phyloP scores from a whole-genome alignment of 2,797 vertebrate species.

The Dipus sagitta region DNA sequence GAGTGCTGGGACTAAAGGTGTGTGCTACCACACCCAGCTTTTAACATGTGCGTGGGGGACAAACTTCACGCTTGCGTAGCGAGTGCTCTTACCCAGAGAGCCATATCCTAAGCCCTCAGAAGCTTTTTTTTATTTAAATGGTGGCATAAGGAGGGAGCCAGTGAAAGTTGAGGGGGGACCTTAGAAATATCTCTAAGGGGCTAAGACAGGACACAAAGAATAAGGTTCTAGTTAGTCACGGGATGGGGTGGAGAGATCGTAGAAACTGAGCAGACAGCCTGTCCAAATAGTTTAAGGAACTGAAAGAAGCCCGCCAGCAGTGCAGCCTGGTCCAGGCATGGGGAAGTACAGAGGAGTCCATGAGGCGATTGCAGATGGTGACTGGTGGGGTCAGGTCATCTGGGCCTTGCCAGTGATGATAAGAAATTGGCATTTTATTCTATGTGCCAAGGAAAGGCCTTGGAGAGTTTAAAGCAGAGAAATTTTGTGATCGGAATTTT shows the following conservation, averaged over 20 bases:
- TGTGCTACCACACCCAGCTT: too few species aligned
- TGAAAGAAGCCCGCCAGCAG: constrained; percentile 11
- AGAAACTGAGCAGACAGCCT: neutral
- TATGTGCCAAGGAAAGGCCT: constrained; percentile 18
- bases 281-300: constrained; percentile 40
- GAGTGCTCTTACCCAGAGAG: too few species aligned
- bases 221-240: neutral
- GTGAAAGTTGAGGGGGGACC: neutral
- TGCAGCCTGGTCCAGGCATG: neutral
- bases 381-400: neutral
- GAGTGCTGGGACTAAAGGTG: too few species aligned
- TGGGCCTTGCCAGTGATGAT: neutral
- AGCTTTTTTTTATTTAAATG: neutral
- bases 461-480: neutral
- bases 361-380: neutral
- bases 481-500: neutral
- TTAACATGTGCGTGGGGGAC: too few species aligned
- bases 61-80: too few species aligned
- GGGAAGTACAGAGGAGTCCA: too few species aligned
- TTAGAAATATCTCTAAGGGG: neutral
- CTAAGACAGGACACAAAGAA: neutral
- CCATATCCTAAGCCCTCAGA: too few species aligned
- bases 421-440: constrained; percentile 23
- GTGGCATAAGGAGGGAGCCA: neutral
- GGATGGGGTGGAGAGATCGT: neutral